phyloP scores from a whole-genome alignment of 2,113 vertebrate species.

The Cercopithecus mona region DNA sequence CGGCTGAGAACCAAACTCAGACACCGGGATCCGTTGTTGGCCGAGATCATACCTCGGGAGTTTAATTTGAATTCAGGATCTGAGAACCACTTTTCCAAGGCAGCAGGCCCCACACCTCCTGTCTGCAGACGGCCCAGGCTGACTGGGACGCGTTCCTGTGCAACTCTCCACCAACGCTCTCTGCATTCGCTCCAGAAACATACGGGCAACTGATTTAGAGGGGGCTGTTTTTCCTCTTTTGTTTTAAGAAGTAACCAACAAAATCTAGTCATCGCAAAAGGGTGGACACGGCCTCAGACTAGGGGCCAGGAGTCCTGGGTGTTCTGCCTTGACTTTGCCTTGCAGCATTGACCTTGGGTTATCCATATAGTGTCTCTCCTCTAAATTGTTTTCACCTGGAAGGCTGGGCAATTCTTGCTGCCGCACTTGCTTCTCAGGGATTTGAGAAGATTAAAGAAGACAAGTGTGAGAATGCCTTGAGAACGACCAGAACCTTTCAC shows the following conservation, averaged over 20 bases:
- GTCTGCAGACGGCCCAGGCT: background rate
- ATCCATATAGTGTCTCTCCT: background rate
- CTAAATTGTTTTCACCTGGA: background rate
- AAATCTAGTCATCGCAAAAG: background rate
- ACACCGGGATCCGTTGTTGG: background rate
- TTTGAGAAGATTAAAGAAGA: constrained; percentile 18
- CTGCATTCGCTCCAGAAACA: background rate
- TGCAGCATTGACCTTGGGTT: background rate
- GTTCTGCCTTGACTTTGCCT: background rate
- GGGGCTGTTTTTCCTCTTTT: background rate
- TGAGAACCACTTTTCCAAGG: background rate
- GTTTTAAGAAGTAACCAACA: background rate
- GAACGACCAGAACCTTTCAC: background rate
- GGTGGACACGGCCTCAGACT: background rate
- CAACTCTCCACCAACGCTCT: accelerated
- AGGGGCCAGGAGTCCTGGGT: background rate
- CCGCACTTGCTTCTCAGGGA: background rate
- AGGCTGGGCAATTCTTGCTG: accelerated
- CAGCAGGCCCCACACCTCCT: background rate
- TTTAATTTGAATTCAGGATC: background rate
- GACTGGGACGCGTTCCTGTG: background rate
- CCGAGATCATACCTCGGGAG: background rate
- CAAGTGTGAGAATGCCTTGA: background rate
- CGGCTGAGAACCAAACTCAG: background rate
- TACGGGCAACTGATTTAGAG: too few relatives aligned